phyloP scores from a whole-genome alignment of 2,113 vertebrate species.

The Pachypanchax playfairii region DNA sequence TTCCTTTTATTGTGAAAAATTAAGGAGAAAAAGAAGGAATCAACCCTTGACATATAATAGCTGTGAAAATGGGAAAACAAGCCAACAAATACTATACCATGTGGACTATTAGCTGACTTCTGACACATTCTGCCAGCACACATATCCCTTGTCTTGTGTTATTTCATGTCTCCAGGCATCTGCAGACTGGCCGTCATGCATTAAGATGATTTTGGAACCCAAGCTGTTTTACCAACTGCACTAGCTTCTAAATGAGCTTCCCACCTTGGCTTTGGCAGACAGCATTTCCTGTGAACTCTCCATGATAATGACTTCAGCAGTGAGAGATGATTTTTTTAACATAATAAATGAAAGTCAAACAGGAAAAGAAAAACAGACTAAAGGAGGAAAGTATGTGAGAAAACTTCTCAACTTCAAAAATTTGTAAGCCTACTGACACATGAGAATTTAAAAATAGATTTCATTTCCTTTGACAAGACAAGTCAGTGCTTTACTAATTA shows the following conservation, averaged over 20 bases:
- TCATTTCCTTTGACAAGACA: conserved; percentile 10
- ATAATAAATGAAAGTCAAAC: conserved; percentile 44
- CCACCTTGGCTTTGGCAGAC: conserved; percentile 42
- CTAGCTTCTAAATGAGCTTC: conserved; percentile 35
- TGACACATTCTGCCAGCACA: conserved; percentile 50
- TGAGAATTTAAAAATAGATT: background rate
- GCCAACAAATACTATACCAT: conserved; percentile 42
- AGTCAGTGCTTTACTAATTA: background rate
- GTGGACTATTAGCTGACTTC: conserved; percentile 35
- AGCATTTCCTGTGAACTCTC: conserved; percentile 31
- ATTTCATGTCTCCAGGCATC: conserved; percentile 37
- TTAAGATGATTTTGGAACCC: conserved; percentile 58
- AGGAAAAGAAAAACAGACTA: background rate
- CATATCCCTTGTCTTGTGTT: conserved; percentile 49
- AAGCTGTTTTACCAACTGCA: conserved; percentile 54
- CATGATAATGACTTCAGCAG: conserved; percentile 32
- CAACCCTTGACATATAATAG: conserved; percentile 40
- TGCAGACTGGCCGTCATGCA: conserved; percentile 6
- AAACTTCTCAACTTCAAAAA: background rate
- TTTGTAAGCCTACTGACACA: conserved; percentile 3
- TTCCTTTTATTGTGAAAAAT: conserved; percentile 24
- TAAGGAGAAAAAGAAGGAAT: conserved; percentile 25
- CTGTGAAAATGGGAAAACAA: conserved; percentile 33
- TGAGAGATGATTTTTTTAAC: conserved; percentile 25
- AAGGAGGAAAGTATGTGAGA: conserved; percentile 17